Evolutionary conservation across 2,888 invertebrate species (phyloP), one percentile per base, ranked within the genome.

Genomic region (Dermolepida albohirtum): DNA sequence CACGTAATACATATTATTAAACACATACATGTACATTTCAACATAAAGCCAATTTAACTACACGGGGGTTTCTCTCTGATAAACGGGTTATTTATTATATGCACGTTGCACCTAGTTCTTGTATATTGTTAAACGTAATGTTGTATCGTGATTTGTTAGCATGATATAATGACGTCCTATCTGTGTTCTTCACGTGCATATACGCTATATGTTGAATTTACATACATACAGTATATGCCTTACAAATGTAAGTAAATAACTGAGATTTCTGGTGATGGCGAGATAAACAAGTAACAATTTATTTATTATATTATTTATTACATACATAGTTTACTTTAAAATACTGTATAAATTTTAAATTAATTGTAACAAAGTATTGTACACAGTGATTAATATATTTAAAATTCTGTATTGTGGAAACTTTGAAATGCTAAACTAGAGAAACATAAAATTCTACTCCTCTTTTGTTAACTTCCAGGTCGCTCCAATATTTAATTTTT

Each of bases 121-220:
- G 74, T 71, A 68, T 67, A 71, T 71, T 72, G 72, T 74, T 74
- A 68, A 74, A 73, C 71, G 73, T 74, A 74, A 73, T 74, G 71
- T 74, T 73, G 71, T 70, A 70, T 70, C 74, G 68, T 74, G 74
- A 74, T 74, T 74, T 74, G 74, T 70, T 70, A 72, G 73, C 72
- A 72, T 74, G 74, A 74, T 74, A 70, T 72, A 72, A 54, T 52
- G 39, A 44, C 34, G 40, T 55, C 55, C 52, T 68, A 68, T 68
- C 64, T 55, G 51, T 40, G 54, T 54, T 54, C 14, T 16, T 54
- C 51, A 27, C 12, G 29, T 51, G 22, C 7, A 51, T 51, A 5
- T 34, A 34, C 34, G 34, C 10, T 34, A 6, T 34, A 34, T 6
- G 10, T 34, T 34, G 34, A 5, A 34, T 10, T 5, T 34, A 34